Conservation (phyloP, 2,888 invertebrate species). For the Leucoptera coffeella region DNA sequence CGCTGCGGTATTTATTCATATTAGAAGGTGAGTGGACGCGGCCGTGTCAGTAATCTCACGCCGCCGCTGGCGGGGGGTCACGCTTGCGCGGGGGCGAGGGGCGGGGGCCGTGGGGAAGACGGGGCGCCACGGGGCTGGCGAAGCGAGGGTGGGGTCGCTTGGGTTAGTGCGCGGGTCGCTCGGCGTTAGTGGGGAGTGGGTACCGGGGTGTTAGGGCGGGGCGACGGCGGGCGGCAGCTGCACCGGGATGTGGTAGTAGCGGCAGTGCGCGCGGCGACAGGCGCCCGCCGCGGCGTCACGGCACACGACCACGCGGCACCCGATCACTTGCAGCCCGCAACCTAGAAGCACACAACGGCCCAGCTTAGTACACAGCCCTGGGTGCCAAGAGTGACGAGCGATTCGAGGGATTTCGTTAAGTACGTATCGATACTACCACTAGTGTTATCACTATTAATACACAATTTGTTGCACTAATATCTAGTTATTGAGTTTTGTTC, state of each 20-base stretch:
- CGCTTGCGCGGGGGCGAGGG: constrained; percentile 9
- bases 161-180: constrained; percentile 9
- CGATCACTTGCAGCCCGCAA: constrained; percentile 91
- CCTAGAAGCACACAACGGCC: constrained; percentile 51
- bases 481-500: too few relatives aligned
- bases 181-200: constrained; percentile 10
- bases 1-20: constrained; percentile 51
- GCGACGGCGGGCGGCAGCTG: constrained; percentile 73
- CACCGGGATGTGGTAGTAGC: constrained; percentile 96
- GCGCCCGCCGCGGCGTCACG: constrained; percentile 92
- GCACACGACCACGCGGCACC: constrained; percentile 93
- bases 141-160: too few relatives aligned
- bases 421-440: too few relatives aligned
- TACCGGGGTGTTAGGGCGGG: constrained; percentile 30
- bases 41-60: constrained; percentile 49
- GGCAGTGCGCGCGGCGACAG: constrained; percentile 90
- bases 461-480: too few relatives aligned
- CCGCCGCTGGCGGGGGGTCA: constrained; percentile 37
- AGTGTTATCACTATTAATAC: too few relatives aligned
- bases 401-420: neutral
- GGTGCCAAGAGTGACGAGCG: neutral
- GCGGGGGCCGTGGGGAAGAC: constrained; percentile 14
- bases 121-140: constrained; percentile 13
- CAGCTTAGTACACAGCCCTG: neutral
- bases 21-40: constrained; percentile 53